Percentiles rank a stretch among this genome's conserved stretches.
These are phyloP conservation scores for Psophia crepitans DNA, from an alignment of 2,113 vertebrate genomes.

Conservation along the genomic window DNA sequence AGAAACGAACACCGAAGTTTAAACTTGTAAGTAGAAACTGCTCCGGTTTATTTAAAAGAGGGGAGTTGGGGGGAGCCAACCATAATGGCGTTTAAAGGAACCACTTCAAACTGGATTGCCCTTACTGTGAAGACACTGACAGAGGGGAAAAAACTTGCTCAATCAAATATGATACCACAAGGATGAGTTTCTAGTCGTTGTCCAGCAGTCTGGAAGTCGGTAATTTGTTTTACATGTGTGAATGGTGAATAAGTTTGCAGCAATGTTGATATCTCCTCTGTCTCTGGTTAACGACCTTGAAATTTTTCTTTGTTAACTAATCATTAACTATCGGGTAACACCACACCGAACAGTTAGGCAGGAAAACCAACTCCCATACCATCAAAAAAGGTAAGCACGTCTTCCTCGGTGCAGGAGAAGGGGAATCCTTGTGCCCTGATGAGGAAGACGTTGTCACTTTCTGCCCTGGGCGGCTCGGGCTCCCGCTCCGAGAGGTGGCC, in stretches of 20 bases:
- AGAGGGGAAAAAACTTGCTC: background rate
- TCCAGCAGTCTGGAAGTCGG: accelerated
- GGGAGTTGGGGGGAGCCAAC: background rate
- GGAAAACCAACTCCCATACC: constrained; percentile 69
- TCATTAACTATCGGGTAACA: accelerated
- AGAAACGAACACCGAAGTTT: background rate
- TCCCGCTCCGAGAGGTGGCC: constrained; percentile 76
- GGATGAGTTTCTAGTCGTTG: background rate
- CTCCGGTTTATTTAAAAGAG: background rate
- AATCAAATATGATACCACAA: accelerated
- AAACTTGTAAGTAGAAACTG: background rate
- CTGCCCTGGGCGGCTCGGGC: background rate
- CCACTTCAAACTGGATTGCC: accelerated
- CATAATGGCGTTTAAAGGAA: background rate
- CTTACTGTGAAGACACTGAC: accelerated
- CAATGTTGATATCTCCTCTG: accelerated
- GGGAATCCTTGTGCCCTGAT: constrained; percentile 87
- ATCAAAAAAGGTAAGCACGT: constrained; percentile 89
- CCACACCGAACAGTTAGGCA: accelerated
- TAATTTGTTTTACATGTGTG: background rate
- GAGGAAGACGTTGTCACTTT: constrained; percentile 76
- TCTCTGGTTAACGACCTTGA: accelerated
- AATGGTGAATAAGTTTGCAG: background rate
- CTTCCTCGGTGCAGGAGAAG: constrained; percentile 84
- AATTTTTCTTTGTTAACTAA: background rate